Conservation (phyloP, 2,797 vertebrate genomes). For the Phrynocephalus vlangalii region DNA sequence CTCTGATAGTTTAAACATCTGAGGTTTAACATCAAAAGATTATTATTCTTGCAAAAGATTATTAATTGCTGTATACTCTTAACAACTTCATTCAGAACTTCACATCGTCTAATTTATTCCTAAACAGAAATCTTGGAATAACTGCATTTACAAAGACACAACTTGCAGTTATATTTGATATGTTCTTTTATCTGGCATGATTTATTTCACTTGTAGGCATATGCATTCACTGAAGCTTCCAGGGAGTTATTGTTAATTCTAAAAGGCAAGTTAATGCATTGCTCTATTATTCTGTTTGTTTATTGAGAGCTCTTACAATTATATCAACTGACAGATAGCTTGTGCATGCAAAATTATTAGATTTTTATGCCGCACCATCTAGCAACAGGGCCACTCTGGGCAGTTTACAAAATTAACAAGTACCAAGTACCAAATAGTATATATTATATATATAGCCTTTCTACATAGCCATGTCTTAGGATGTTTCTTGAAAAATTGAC, state of each 20-base stretch:
- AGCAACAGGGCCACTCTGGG: too few relatives aligned
- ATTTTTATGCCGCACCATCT: too few relatives aligned
- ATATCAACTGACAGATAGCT: too few relatives aligned
- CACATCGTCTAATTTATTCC: conserved; percentile 21
- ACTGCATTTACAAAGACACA: conserved; percentile 32
- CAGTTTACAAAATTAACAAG: too few relatives aligned
- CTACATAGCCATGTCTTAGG: too few relatives aligned
- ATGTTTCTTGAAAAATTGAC: too few relatives aligned
- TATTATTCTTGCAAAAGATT: conserved; percentile 50
- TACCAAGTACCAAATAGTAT: too few relatives aligned
- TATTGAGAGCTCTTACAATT: too few relatives aligned
- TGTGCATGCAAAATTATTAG: too few relatives aligned
- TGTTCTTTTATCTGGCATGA: background rate
- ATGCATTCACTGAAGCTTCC: background rate
- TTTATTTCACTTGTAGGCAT: conserved; percentile 14
- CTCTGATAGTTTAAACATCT: conserved; percentile 40
- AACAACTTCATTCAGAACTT: conserved; percentile 29
- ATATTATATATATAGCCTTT: too few relatives aligned
- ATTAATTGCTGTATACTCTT: background rate
- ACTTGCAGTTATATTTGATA: conserved; percentile 26
- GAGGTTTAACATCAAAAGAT: conserved; percentile 52
- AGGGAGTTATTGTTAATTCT: background rate
- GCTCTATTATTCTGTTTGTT: too few relatives aligned
- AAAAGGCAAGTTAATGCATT: too few relatives aligned
- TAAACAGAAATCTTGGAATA: conserved; percentile 28